Evolutionary conservation across 2,113 vertebrate species (phyloP), one percentile per base, ranked within the genome.

Genomic region (Embiotoca jacksoni): DNA sequence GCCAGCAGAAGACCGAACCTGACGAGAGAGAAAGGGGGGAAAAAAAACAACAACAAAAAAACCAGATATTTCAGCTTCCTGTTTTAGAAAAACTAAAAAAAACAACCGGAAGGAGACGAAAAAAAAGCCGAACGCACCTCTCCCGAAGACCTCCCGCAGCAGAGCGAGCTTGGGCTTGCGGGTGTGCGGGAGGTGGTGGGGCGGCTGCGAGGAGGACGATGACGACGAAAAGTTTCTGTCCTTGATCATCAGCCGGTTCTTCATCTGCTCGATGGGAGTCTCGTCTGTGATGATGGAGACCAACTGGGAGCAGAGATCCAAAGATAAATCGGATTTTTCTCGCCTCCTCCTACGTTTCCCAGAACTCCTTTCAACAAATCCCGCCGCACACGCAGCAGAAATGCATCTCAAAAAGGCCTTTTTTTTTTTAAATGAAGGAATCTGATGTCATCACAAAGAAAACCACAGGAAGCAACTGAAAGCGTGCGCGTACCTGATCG

Each of bases 1-100:
- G 90, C 96, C 96, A 96, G 79, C 92, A 94, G 10, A 96, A 88
- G 23, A 96, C 78, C 0, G 94, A 94, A 13, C 95, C 96, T 96
- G 85, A 15, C n/a, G 39, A 66, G 0, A 0, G 35, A 62, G 23
- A 23, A 23, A 23, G 23, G 23, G 23, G 23, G 23, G 23, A 23
- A 23, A 23, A 23, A 23, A 23, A 23, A 23, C 23, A 23, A 23
- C 23, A 23, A 23, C 23, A 23, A 23, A 23, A 23, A 23, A 23
- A 1, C 23, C 23, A 23, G 23, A 23, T 23, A 23, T 23, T 23
- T 23, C 23, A 23, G 23, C 23, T 23, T 23, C 23, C 23, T 23
- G 23, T 23, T 23, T 23, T 32, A 9, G 37, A 46, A 31, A 14
- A n/a, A 32, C 13, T 4, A 0, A 7, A 4, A 5, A 23, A 23